Evolutionary conservation across 2,113 vertebrate species (phyloP).

Genomic region (Tenebrosternarchus preto): DNA sequence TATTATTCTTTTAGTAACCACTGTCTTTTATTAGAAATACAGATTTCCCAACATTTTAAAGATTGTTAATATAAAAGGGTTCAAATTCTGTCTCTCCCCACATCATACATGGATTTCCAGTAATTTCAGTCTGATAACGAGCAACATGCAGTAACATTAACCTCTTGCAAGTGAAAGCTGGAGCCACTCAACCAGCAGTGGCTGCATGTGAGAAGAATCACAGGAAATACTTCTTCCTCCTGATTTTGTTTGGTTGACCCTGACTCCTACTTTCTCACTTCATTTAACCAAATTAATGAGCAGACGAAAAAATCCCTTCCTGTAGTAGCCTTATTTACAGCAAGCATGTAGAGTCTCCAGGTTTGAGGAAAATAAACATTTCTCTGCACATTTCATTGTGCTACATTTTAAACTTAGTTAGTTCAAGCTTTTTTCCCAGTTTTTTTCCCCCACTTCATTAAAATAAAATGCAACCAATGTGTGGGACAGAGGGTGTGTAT

Average conservation of each 20-base stretch:
- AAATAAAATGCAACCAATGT: neutral
- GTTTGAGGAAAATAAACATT: slow-evolving; percentile 34
- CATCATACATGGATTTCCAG: slow-evolving; percentile 13
- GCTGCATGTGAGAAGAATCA: slow-evolving; percentile 60
- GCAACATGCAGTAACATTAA: slow-evolving; percentile 71
- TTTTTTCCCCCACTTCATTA: neutral
- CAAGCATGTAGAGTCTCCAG: slow-evolving; percentile 33
- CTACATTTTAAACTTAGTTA: neutral
- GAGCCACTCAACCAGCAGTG: slow-evolving; percentile 68
- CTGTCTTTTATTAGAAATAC: too few relatives aligned
- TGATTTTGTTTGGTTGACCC: slow-evolving; percentile 53
- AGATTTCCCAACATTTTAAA: neutral
- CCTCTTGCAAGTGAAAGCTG: slow-evolving; percentile 60
- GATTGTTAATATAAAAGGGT: neutral
- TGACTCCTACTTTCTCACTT: slow-evolving; percentile 75
- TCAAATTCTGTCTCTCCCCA: too few relatives aligned
- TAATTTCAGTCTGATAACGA: slow-evolving; percentile 67
- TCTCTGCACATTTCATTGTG: slow-evolving; percentile 7
- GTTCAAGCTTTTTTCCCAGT: neutral
- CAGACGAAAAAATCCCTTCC: slow-evolving; percentile 58
- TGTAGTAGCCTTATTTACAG: slow-evolving; percentile 32
- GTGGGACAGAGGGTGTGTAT: neutral
- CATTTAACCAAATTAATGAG: slow-evolving; percentile 83
- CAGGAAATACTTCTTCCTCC: slow-evolving; percentile 63
- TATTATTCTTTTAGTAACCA: too few relatives aligned